phyloP scores from a whole-genome alignment of 2,113 vertebrate genomes.

The Rhadina sibilatrix region DNA sequence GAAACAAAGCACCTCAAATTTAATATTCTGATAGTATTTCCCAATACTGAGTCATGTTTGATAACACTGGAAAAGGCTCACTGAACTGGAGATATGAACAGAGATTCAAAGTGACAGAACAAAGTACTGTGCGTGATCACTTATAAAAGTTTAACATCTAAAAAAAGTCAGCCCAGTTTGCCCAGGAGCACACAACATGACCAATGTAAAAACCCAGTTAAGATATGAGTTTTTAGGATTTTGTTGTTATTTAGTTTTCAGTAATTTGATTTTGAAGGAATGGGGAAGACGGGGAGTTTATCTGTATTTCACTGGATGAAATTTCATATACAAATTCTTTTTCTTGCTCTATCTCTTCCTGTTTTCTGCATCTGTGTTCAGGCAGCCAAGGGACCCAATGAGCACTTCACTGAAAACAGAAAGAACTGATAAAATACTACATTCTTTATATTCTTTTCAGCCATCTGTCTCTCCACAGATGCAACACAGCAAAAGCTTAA shows the following conservation, averaged over 20 bases:
- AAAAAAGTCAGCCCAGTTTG: neutral
- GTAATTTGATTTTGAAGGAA: neutral
- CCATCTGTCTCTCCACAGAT: neutral
- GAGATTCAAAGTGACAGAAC: slow-evolving; percentile 31
- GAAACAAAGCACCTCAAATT: neutral
- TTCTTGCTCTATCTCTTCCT: neutral
- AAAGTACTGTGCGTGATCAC: neutral
- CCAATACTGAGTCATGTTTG: neutral
- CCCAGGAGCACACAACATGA: neutral
- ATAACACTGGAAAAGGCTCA: neutral
- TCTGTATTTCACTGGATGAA: neutral
- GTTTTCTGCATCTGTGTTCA: neutral
- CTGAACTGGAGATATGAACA: neutral
- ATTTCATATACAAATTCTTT: neutral
- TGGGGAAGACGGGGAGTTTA: neutral
- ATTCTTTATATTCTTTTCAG: neutral
- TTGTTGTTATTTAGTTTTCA: neutral
- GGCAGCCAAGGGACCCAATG: neutral
- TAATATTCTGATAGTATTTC: neutral
- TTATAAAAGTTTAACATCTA: neutral
- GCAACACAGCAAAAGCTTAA: neutral
- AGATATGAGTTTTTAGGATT: neutral
- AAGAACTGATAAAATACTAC: neutral
- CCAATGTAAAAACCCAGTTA: neutral
- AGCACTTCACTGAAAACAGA: neutral